Evolutionary conservation across 2,797 vertebrate genomes (phyloP), one percentile per base, ranked within the genome.

Genomic region (Strix occidentalis): DNA sequence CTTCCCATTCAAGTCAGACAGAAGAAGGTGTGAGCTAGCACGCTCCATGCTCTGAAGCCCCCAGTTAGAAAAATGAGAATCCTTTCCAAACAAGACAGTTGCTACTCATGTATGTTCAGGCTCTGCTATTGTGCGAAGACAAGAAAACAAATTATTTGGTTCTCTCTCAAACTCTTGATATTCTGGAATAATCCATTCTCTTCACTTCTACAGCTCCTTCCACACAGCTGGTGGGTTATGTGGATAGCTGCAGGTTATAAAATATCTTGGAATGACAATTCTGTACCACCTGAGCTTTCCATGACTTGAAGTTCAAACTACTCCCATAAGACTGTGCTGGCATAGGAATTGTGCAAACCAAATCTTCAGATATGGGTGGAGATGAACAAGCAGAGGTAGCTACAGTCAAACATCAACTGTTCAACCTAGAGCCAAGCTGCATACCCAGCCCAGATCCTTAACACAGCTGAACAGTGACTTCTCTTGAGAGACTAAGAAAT

Each of bases 121-220:
- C 24, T 84, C 72, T 86, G 54, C n/a, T 71, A 51, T 3, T 80
- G 33, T 35, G 26, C 0, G 0, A 81, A 46, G 16, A 51, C 16
- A 84, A 84, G 63, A 50, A 5, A 77, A 6, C 43, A 83, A 80
- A 53, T n/a, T 45, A 74, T 63, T 39, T 85, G 24, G 5, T 74
- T 84, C 48, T 83, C 16, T 66, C 78, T 87, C 48, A 82, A 23
- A 9, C 45, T 76, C 60, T 74, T 68, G 45, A 24, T 77, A 45
- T 64, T 71, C 64, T 74, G 71, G 51, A 87, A 94, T 41, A 94
- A 97, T 95, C 69, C 50, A 94, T 93, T 93, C 16, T 87, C 51
- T 66, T 56, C 0, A 0, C 76, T 91, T 91, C 69, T 74, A 41
- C 61, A 78, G 79, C 41, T 61, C 78, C 54, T 84, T 89, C 57